Evolutionary conservation across 2,797 vertebrate genomes (phyloP).

Genomic region (Bryconaethiops microstoma): DNA sequence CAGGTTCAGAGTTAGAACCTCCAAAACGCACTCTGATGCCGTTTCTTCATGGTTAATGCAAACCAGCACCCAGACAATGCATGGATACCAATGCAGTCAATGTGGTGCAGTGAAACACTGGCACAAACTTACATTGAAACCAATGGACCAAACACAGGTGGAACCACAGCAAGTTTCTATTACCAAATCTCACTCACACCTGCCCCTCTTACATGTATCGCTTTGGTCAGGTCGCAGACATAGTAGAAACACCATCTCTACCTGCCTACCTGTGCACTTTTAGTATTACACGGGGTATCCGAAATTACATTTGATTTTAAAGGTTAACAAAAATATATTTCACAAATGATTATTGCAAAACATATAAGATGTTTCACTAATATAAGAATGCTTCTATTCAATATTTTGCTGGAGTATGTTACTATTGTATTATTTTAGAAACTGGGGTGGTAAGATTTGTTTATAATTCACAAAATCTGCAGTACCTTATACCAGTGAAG

Average conservation of each 20-base stretch:
- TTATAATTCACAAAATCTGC: not conserved
- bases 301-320: not conserved
- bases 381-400: constrained; percentile 9
- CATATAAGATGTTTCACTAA: not conserved
- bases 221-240: constrained; percentile 10
- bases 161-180: constrained; percentile 2
- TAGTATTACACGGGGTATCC: constrained; percentile 9
- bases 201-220: constrained; percentile 2
- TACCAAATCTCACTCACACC: not conserved
- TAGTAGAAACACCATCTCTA: not conserved
- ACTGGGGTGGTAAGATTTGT: not conserved
- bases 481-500: not conserved
- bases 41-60: constrained; percentile 5
- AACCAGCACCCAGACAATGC: not conserved
- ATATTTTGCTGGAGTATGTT: not conserved
- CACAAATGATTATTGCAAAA: not conserved
- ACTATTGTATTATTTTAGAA: not conserved
- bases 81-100: not conserved
- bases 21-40: constrained; percentile 23
- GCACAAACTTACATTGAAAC: not conserved
- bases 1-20: not conserved
- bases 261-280: not conserved
- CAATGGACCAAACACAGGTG: constrained; percentile 7
- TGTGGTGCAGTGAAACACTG: not conserved
- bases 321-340: not conserved